Conservation (phyloP, 2,113 vertebrate genomes). For the Calonectris borealis region DNA sequence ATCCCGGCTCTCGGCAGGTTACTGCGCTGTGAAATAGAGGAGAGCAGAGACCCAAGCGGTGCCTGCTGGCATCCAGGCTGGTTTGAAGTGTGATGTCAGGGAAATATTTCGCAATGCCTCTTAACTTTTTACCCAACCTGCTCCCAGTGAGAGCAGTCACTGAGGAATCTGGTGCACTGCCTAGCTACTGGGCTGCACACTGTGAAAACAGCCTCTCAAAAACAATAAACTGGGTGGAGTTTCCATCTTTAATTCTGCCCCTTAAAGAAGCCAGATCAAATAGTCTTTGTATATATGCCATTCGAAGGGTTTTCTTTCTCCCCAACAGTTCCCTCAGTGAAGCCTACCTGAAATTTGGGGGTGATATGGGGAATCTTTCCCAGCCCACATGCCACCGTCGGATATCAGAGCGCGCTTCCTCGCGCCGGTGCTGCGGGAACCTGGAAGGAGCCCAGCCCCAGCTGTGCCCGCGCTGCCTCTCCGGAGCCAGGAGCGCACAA, state of each 20-base stretch:
- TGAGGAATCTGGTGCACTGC: background rate
- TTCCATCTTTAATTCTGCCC: background rate
- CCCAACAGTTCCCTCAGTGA: background rate
- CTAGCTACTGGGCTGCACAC: background rate
- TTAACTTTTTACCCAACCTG: background rate
- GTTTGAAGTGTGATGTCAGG: background rate
- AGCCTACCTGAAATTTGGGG: background rate
- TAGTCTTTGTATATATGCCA: background rate
- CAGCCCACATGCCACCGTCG: fast-evolving
- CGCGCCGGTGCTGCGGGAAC: fast-evolving
- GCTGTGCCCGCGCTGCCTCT: fast-evolving
- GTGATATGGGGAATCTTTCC: background rate
- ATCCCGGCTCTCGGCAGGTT: background rate
- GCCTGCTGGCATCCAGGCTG: background rate
- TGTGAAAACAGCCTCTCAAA: background rate
- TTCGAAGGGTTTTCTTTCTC: background rate
- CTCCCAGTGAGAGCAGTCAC: background rate
- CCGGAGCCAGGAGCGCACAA: background rate
- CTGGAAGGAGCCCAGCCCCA: background rate
- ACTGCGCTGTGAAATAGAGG: background rate
- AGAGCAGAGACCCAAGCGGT: background rate
- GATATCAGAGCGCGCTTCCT: background rate
- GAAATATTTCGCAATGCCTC: background rate
- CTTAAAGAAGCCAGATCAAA: background rate
- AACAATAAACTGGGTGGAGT: background rate